Conservation (phyloP, 2,797 vertebrate genomes). For the Acipenser transmontanus region DNA sequence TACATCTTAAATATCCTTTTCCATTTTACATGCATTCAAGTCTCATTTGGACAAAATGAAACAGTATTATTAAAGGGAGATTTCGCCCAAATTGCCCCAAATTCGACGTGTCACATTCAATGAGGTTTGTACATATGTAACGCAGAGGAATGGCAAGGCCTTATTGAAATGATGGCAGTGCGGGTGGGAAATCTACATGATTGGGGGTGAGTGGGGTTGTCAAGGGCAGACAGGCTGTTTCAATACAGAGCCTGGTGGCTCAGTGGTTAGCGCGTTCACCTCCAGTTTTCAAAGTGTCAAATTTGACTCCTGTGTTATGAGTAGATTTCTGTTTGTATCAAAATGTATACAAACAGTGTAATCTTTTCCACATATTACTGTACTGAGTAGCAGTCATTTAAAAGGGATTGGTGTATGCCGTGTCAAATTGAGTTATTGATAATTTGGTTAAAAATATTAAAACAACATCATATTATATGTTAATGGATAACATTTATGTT, state of each 20-base stretch:
- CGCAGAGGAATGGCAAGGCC: constrained; percentile 15
- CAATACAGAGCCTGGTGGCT: not conserved
- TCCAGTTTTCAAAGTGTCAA: no score
- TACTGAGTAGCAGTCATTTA: no score
- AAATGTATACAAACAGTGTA: no score
- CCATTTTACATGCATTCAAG: constrained; percentile 79
- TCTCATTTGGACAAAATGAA: constrained; percentile 79
- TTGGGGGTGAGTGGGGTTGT: constrained; percentile 19
- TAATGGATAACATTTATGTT: no score
- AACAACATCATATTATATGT: no score
- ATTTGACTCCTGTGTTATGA: no score
- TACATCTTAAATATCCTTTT: constrained; percentile 76
- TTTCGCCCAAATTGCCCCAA: constrained; percentile 95
- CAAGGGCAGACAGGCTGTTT: constrained; percentile 1
- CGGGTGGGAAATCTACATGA: constrained; percentile 41
- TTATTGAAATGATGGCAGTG: constrained; percentile 3
- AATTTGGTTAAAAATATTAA: no score
- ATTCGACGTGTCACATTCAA: constrained; percentile 95
- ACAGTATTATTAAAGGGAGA: constrained; percentile 89
- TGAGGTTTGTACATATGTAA: constrained; percentile 77
- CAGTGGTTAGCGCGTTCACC: no score
- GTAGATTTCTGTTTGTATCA: no score
- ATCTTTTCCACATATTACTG: no score
- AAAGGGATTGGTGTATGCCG: no score
- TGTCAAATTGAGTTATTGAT: no score